Evolutionary conservation across 2,888 invertebrate genomes (phyloP).

Genomic region (Phortica magna): DNA sequence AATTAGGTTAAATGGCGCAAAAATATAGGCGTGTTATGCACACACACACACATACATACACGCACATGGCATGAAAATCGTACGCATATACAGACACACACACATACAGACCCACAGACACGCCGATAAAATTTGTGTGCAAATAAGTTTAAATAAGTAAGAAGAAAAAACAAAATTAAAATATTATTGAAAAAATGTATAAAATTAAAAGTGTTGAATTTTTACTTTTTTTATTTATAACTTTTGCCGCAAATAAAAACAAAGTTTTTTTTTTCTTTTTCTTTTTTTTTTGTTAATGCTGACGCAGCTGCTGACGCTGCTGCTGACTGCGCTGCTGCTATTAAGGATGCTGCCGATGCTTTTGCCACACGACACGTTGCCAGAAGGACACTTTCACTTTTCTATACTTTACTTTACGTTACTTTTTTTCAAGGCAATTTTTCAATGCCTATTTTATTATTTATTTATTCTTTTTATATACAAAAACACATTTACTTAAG

Average conservation of each 20-base stretch:
- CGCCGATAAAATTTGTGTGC: neutral
- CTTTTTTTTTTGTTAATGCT: neutral
- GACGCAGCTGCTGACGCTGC: neutral
- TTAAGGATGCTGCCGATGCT: neutral
- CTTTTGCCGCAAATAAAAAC: neutral
- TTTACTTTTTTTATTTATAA: neutral
- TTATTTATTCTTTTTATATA: neutral
- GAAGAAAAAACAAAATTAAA: neutral
- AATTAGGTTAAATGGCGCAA: constrained; percentile 33
- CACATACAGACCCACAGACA: constrained; percentile 33
- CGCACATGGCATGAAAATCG: neutral
- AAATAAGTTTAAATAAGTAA: neutral
- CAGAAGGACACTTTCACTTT: constrained; percentile 14
- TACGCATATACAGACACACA: constrained; percentile 32
- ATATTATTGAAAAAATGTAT: neutral
- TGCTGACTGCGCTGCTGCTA: neutral
- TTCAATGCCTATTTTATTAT: neutral
- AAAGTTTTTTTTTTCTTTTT: neutral
- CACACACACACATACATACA: constrained; percentile 35
- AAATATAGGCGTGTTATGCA: constrained; percentile 4
- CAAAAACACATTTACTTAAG: neutral
- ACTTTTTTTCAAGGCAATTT: neutral
- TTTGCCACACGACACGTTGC: neutral
- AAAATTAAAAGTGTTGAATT: neutral
- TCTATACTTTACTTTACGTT: neutral